Conservation (phyloP, 2,888 invertebrate species). For the Diplolepis rosae region DNA sequence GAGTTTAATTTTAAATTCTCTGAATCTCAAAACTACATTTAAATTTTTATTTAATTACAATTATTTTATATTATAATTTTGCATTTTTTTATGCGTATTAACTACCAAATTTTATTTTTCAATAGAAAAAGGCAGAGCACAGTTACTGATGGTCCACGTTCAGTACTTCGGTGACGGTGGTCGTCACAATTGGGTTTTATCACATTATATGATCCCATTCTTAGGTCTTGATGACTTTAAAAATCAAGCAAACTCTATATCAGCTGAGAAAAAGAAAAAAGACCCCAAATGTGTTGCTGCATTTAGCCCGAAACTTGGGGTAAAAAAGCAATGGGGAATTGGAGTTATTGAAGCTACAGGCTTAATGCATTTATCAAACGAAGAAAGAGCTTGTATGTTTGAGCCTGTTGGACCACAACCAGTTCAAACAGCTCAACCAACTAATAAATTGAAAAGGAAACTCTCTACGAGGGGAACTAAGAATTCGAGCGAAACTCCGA, state of each 20-base stretch:
- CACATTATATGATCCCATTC: conserved; percentile 47
- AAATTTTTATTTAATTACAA: too few relatives aligned
- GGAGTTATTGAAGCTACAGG: conserved; percentile 49
- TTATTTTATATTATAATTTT: conserved; percentile 1
- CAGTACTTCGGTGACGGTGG: conserved; percentile 47
- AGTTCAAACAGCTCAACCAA: conserved; percentile 37
- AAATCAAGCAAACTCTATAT: conserved; percentile 38
- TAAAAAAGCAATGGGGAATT: conserved; percentile 45
- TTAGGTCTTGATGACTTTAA: conserved; percentile 45
- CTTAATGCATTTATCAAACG: conserved; percentile 35
- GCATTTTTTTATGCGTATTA: not conserved
- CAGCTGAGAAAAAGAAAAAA: conserved; percentile 40
- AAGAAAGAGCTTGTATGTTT: conserved; percentile 26
- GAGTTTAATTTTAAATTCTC: too few relatives aligned
- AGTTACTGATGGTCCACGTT: conserved; percentile 44
- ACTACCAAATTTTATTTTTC: conserved; percentile 5
- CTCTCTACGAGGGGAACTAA: conserved; percentile 30
- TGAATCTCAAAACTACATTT: too few relatives aligned
- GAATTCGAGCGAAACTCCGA: not conserved
- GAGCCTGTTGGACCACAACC: conserved; percentile 38
- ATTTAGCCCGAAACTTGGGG: conserved; percentile 39
- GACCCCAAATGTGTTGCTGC: conserved; percentile 48
- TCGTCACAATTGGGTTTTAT: conserved; percentile 46
- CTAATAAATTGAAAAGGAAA: conserved; percentile 41
- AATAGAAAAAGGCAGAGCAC: conserved; percentile 42